phyloP scores from a whole-genome alignment of 1,140 invertebrate genomes.

The Lanistes nyassanus region DNA sequence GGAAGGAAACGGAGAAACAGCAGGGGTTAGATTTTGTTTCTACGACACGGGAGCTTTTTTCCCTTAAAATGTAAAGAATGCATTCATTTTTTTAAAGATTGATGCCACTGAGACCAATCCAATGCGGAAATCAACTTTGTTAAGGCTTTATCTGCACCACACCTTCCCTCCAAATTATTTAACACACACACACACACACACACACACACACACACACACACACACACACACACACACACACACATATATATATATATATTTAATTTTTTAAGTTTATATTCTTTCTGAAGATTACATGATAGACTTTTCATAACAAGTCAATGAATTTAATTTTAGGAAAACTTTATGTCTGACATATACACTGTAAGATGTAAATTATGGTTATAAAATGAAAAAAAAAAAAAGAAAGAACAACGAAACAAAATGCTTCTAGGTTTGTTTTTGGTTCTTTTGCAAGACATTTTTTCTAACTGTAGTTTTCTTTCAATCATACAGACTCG shows the following conservation, averaged over 20 bases:
- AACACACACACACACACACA: not conserved
- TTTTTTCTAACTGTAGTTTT: not conserved
- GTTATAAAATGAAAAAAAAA: not conserved
- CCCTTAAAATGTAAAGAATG: not conserved
- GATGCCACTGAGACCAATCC: too few species aligned
- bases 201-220: not conserved
- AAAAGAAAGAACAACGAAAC: not conserved
- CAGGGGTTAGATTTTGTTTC: not conserved
- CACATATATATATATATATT: not conserved
- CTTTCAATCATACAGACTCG: too few species aligned
- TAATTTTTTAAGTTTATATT: not conserved
- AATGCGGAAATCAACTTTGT: too few species aligned
- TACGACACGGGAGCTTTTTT: not conserved
- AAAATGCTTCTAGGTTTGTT: not conserved
- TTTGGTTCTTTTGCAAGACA: not conserved
- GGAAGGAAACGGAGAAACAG: not conserved
- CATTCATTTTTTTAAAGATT: too few species aligned
- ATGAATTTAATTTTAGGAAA: not conserved
- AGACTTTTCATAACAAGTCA: not conserved
- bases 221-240: conserved; percentile 4
- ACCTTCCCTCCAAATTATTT: too few species aligned
- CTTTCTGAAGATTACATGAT: not conserved
- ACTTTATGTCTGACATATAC: not conserved
- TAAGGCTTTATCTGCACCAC: too few species aligned
- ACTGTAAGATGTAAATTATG: not conserved